Evolutionary conservation across 2,113 vertebrate species (phyloP), one percentile per base, ranked within the genome.

Genomic region (Corythornis cristatus): DNA sequence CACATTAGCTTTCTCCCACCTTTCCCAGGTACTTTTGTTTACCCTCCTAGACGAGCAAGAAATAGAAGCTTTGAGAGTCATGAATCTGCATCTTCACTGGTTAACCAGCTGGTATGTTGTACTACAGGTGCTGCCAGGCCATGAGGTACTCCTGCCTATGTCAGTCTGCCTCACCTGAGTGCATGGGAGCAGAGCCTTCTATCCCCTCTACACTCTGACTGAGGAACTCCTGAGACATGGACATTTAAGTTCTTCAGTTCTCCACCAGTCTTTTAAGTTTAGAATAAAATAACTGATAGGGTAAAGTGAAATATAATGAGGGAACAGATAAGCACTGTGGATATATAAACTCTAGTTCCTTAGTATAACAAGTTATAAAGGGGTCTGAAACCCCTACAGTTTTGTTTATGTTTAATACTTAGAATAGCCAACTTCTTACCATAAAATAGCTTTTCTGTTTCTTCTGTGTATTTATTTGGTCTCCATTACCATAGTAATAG

Each of bases 71-170:
- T 17, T 70, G 79, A 19, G 15, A 54, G 25, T 33, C 61, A 18
- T 4, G 19, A 58, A 48, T 48, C 37, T 40, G 18, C 57, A 8
- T 20, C 79, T n/a, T 50, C 45, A n/a, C 13, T 60, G 29, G 45
- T 64, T 48, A 22, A 45, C 21, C 29, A 16, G 6, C 15, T 8
- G 56, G 23, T 48, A 9, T 2, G n/a, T 15, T 56, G 54, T n/a
- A 56, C 54, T n/a, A 56, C 54, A 11, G 15, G 23, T 70, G 21
- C 37, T 75, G 48, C 62, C 21, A 28, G 85, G 26, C 51, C 26
- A 6, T 5, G 22, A 56, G 66, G 22, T 19, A 12, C 0, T 4
- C 21, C 72, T 14, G 33, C 1, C 1, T 31, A 37, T 25, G 23
- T 26, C 46, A 45, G 54, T 45, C 58, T 74, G 64, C 51, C 71